Evolutionary conservation across 2,113 vertebrate species (phyloP).

Genomic region (Myotis yumanensis): DNA sequence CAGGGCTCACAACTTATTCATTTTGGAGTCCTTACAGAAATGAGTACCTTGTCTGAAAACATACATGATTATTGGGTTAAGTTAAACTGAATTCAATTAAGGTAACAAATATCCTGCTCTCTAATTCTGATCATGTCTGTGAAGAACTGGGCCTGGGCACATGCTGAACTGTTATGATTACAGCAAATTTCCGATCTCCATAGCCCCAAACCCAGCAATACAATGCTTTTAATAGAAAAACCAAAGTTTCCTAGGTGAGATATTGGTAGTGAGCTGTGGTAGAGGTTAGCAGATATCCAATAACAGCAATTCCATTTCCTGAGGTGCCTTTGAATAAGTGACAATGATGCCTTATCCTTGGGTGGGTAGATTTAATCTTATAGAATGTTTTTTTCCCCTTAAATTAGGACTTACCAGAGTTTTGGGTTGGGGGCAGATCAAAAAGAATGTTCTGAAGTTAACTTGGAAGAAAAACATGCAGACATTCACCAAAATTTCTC

Average conservation of each 20-base stretch:
- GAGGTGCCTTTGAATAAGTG: neutral
- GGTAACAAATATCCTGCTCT: neutral
- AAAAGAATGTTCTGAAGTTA: neutral
- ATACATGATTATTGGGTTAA: neutral
- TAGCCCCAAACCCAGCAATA: neutral
- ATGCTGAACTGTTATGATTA: neutral
- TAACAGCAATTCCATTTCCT: neutral
- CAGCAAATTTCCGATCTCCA: neutral
- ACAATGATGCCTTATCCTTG: neutral
- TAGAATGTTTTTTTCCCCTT: neutral
- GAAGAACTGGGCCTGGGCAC: neutral
- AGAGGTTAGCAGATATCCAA: neutral
- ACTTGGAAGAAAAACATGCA: conserved; percentile 2
- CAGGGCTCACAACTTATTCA: neutral
- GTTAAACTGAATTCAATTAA: neutral
- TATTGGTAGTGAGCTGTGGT: neutral
- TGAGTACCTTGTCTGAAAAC: neutral
- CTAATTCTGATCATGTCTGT: neutral
- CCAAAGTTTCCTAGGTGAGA: neutral
- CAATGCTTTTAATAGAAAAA: neutral
- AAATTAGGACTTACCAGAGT: neutral
- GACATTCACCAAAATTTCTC: neutral
- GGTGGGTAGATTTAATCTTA: neutral
- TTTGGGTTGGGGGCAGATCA: neutral
- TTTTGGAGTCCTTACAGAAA: neutral